Evolutionary conservation across 2,113 vertebrate genomes (phyloP), one percentile per base, ranked within the genome.

Genomic region (Vulpes vulpes): DNA sequence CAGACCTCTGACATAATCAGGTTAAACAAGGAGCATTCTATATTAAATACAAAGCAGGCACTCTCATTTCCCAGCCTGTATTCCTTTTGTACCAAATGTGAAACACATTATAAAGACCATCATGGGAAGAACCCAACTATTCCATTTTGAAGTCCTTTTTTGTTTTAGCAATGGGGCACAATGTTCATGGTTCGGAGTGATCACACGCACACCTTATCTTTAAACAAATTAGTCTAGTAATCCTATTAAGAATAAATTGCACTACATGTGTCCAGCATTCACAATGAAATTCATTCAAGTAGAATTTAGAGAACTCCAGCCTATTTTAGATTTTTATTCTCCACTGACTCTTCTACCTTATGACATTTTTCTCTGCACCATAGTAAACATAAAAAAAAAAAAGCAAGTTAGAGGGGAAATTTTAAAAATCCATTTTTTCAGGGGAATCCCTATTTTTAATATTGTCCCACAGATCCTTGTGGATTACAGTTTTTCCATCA

Each of bases 191-290:
- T 20, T 85, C 51, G 38, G 17, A 65, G 7, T 51, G 64, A 93
- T 32, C n/a, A 35, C 73, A 38, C 71, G 51, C 0, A 96, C 62
- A 14, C 12, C 64, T 43, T 80, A 23, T 78, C 5, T 17, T 62
- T 5, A 62, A 93, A 27, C 59, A 97, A 81, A 69, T 89, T 65
- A 2, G 0, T 20, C 16, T 94, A 64, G 0, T 65, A 51, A 43
- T 49, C 32, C 96, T 49, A 95, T 53, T 73, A 79, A 94, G 11
- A 96, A 93, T 93, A 87, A 95, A 91, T 71, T 30, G 80, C 0
- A 76, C 22, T 12, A 65, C 15, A n/a, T 51, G 15, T 73, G 38
- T 38, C 60, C 15, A 27, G 0, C 0, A 87, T 38, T 95, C 71
- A 1, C 12, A 95, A 16, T 85, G 4, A 74, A 98, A 89, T 73